A percentile compares a stretch with the other conserved stretches of the same genome.
These are phyloP conservation scores for Invenusta paracnida DNA, from an alignment of 2,888 invertebrate species.

Conservation along the genomic window DNA sequence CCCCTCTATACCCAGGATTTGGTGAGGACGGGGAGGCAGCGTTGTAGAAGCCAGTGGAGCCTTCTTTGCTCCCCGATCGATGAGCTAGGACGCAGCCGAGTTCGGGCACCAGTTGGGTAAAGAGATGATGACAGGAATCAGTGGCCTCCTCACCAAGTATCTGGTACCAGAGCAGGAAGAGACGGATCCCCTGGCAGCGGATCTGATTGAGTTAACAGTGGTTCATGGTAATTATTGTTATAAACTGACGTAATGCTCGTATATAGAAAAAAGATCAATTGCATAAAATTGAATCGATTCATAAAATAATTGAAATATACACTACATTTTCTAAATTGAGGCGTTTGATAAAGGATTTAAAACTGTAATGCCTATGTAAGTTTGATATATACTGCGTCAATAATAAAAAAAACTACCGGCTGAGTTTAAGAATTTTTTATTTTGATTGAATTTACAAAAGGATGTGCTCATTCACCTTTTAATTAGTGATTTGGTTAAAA, in stretches of 20 bases:
- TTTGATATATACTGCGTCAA: no score
- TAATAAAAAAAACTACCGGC: no score
- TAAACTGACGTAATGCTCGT: neutral
- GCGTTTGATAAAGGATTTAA: no score
- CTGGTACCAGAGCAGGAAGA: constrained; percentile 89
- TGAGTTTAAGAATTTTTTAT: no score
- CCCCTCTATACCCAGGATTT: no score
- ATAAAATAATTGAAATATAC: neutral
- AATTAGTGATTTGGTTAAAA: no score
- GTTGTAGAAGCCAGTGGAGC: neutral
- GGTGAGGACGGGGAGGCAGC: neutral
- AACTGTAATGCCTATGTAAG: no score
- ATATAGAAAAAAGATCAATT: neutral
- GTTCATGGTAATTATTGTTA: neutral
- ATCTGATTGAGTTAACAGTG: constrained; percentile 49
- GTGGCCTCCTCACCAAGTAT: constrained; percentile 87
- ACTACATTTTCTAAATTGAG: neutral
- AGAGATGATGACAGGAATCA: constrained; percentile 80
- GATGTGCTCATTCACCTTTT: no score
- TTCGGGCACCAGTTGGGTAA: constrained; percentile 74
- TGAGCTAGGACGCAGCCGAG: constrained; percentile 40
- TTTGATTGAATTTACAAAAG: no score
- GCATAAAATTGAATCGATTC: neutral
- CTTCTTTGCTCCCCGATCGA: neutral
- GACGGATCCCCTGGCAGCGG: constrained; percentile 65